Evolutionary conservation across 2,888 invertebrate genomes (phyloP), one percentile per base, ranked within the genome.

Genomic region (Scrobipalpa costella): DNA sequence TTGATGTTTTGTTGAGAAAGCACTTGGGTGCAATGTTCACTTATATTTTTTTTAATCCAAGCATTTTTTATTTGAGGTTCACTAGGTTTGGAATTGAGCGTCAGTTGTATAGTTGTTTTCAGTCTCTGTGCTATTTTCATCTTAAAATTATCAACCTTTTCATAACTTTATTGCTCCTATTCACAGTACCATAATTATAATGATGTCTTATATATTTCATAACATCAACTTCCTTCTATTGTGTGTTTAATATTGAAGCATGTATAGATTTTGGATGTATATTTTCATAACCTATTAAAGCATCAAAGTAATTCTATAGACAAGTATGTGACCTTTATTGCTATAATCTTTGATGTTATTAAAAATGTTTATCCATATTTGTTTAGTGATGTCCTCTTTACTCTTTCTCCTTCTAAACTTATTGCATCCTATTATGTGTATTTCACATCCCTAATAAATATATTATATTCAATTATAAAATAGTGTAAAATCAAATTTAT

Each of bases 81-180:
- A 50, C 40, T 62, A 62, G 55, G 38, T 62, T 33, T 58, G 49
- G 60, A 52, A 61, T 15, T 50, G 61, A 52, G 38, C 38, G 34
- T 38, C 61, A 57, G 62, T 62, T 62, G 57, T 57, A 52, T 62
- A 44, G 57, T 57, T 57, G 62, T 57, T 57, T 62, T 52, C 57
- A 62, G 62, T 57, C 57, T 47, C 40, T 55, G 62, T 19, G 11
- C 21, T 57, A 57, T 57, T 50, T 11, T 11, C 11, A 19, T 17
- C 15, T 17, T 50, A 19, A 17, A 15, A 9, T 19, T 21, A 19
- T 7, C 17, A 17, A 17, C 19, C 49, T 49, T 19, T 17, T 11
- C 8, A 3, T 19, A 3, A 49, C n/a, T 44, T 44, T 44, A 44
- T 9, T 44, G 36, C 34, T 38, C 17, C 17, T 13, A 9, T 50